Conservation (phyloP, 1,140 invertebrate genomes). For the Drosophila biarmipes region DNA sequence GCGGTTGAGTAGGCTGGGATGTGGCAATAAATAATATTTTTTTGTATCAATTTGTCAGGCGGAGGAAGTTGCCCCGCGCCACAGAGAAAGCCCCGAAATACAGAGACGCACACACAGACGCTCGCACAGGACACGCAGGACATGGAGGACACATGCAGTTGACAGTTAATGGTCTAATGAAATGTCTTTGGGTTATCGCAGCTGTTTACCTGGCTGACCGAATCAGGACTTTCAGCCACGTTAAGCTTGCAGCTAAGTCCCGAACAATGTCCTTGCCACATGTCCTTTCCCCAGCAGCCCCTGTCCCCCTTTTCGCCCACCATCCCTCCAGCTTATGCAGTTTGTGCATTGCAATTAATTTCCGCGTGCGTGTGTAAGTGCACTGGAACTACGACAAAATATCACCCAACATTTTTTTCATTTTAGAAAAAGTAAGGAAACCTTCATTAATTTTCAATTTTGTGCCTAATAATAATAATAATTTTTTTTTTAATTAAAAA, state of each 20-base stretch:
- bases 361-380: constrained; percentile 8
- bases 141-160: constrained; percentile 54
- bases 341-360: constrained; percentile 54
- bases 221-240: constrained; percentile 27
- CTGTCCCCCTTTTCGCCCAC: not conserved
- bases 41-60: constrained; percentile 53
- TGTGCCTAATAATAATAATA: no score
- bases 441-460: no score
- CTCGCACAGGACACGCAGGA: not conserved
- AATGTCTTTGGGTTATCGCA: constrained; percentile 75
- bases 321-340: not conserved
- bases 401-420: no score
- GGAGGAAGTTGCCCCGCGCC: not conserved
- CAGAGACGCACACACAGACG: not conserved
- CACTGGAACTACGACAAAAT: not conserved
- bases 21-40: constrained; percentile 49
- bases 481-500: no score
- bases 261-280: constrained; percentile 34
- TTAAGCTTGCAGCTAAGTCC: constrained; percentile 21
- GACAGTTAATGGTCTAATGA: constrained; percentile 79
- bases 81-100: not conserved
- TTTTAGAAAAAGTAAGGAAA: no score
- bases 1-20: not conserved
- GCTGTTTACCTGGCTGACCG: constrained; percentile 57
- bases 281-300: constrained; percentile 1